Percentiles rank a stretch among this genome's conserved stretches.
Evolutionary conservation across 2,888 invertebrate species (phyloP).

Genomic region (Cyaniris semiargus): DNA sequence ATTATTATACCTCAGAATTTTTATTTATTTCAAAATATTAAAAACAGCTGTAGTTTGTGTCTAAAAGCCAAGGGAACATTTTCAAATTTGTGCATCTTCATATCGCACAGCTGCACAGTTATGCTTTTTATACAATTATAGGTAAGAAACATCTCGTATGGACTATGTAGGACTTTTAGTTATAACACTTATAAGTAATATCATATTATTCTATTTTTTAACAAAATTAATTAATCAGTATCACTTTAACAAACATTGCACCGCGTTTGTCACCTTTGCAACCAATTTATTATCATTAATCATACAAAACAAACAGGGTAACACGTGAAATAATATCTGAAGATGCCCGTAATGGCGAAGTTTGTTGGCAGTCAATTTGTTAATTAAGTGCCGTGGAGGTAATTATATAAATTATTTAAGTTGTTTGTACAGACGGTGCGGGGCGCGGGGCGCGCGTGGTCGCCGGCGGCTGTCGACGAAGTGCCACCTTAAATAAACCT

Average conservation of each 20-base stretch:
- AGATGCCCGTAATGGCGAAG: constrained; percentile 33
- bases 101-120: no score
- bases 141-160: no score
- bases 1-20: no score
- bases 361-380: constrained; percentile 41
- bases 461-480: constrained; percentile 45
- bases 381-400: constrained; percentile 43
- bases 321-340: constrained; percentile 26
- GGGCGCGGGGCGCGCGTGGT: constrained; percentile 41
- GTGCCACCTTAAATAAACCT: constrained; percentile 42
- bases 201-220: no score
- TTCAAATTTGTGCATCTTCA: no score
- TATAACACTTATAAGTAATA: no score
- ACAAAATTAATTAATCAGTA: not conserved
- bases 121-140: no score
- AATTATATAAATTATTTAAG: constrained; percentile 45
- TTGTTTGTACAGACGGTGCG: constrained; percentile 43
- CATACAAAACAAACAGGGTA: not conserved
- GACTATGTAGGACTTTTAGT: no score
- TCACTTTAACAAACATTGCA: not conserved
- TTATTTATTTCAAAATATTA: no score
- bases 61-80: not conserved
- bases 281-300: constrained; percentile 17
- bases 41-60: no score
- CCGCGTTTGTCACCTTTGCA: constrained; percentile 19